Percentiles rank a stretch among this genome's conserved stretches.
These are phyloP conservation scores for Rhogogaster chlorosoma DNA, from an alignment of 2,888 invertebrate species.

Conservation along the genomic window DNA sequence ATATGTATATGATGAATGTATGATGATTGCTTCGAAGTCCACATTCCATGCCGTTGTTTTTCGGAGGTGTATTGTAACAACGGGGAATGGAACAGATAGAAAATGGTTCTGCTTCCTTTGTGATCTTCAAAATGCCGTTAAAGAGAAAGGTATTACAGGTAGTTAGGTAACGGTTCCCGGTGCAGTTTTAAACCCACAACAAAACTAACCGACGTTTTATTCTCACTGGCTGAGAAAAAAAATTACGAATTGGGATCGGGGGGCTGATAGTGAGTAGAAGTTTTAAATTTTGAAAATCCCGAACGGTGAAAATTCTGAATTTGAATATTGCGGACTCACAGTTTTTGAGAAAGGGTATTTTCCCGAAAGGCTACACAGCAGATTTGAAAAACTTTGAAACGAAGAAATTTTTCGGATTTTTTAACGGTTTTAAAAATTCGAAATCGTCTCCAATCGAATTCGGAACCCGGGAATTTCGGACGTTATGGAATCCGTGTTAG, in stretches of 20 bases:
- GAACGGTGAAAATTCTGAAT: too few species aligned
- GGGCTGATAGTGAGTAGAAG: neutral
- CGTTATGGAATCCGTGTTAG: too few species aligned
- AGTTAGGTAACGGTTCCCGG: neutral
- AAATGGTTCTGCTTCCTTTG: slow-evolving; percentile 7
- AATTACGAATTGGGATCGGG: neutral
- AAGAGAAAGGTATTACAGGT: slow-evolving; percentile 19
- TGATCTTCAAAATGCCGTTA: slow-evolving; percentile 5
- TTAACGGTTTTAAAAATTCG: too few species aligned
- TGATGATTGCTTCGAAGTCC: neutral
- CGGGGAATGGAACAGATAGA: neutral
- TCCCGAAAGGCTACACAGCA: too few species aligned
- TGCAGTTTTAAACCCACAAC: neutral
- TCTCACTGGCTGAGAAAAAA: neutral
- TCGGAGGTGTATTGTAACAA: neutral
- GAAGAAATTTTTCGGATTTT: too few species aligned
- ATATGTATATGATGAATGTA: neutral
- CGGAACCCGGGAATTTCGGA: too few species aligned
- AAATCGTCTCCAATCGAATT: too few species aligned
- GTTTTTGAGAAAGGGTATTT: neutral
- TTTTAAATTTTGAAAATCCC: too few species aligned
- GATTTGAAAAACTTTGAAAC: too few species aligned
- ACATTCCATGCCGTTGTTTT: neutral
- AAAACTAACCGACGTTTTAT: neutral
- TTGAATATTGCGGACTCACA: too few species aligned